Conservation (phyloP, 1,140 invertebrate genomes). For the Oryzaephilus surinamensis region DNA sequence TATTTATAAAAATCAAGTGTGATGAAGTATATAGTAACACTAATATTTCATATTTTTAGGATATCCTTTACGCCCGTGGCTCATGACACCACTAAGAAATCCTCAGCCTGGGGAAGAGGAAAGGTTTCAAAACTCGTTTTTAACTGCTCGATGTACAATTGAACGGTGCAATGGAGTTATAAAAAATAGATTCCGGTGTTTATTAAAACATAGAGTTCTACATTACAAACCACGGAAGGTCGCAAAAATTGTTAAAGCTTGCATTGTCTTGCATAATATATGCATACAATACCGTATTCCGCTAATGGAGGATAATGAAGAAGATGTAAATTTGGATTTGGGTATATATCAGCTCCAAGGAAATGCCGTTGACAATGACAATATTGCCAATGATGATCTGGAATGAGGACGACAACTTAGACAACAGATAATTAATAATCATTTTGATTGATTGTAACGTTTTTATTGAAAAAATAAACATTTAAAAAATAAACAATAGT, state of each 20-base stretch:
- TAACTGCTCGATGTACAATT: too few relatives aligned
- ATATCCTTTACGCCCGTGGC: constrained; percentile 6
- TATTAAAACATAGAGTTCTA: constrained; percentile 15
- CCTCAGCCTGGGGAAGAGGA: too few relatives aligned
- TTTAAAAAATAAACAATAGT: too few relatives aligned
- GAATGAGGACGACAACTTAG: too few relatives aligned
- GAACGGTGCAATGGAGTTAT: constrained; percentile 14
- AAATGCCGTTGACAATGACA: constrained; percentile 16
- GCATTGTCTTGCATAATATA: constrained; percentile 18
- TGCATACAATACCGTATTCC: constrained; percentile 13
- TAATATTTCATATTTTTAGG: too few relatives aligned
- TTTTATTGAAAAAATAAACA: too few relatives aligned
- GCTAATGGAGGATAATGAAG: constrained; percentile 2
- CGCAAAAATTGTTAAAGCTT: constrained; percentile 17
- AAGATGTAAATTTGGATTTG: constrained; percentile 3
- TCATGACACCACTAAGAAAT: constrained; percentile 4
- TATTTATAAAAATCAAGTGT: constrained; percentile 7
- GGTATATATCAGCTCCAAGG: constrained; percentile 11
- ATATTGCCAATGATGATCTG: constrained; percentile 25
- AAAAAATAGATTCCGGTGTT: constrained; percentile 18
- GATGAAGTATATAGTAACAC: too few relatives aligned
- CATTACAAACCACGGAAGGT: constrained; percentile 12
- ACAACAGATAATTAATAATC: too few relatives aligned
- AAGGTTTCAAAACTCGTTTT: too few relatives aligned
- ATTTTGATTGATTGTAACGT: too few relatives aligned